Evolutionary conservation across 35 echinoderm and acorn worm species (phyloP), one percentile per base, ranked within the genome.

Genomic region (Lytechinus variegatus): DNA sequence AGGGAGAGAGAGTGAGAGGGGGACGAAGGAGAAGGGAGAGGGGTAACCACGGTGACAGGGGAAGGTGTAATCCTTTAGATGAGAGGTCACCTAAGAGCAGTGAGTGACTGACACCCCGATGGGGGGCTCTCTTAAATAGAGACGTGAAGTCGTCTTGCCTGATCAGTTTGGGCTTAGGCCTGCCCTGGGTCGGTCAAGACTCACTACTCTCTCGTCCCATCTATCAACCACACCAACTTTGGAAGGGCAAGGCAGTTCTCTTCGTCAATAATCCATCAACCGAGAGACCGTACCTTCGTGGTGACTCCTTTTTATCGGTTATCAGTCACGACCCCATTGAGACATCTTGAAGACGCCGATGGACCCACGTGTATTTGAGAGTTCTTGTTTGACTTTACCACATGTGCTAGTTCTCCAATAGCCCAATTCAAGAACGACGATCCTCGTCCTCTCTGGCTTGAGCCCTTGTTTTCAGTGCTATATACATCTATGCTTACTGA

Each of bases 111-210:
- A 90, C 88, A 90, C 88, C 88, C 86, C 52, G 2, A 54, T 90
- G 88, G 88, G 88, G 88, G 88, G 28, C 88, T 90, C 88, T 90
- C 88, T 90, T 90, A 90, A 90, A 90, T 90, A 90, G 88, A 54
- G 88, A 90, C 29, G 88, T 90, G 88, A 90, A 52, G 88, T 44
- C 10, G 88, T 12, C 88, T 90, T n/a, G 66, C 16, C 9, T 44
- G 27, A 90, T 90, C 88, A 90, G 88, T 90, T 54, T 12, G 88
- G 88, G 88, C 88, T 90, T 54, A 33, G 27, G 88, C 88, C 88
- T 90, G 66, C 66, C 66, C 52, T 44, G 16, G 87, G 87, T 88
- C 14, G 52, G 88, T 52, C 88, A 54, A 54, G 88, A 52, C 10
- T 28, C 66, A 24, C 66, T 24, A 24, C 66, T 79, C 66, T 14